These are phyloP conservation scores for Phenacoccus solenopsis DNA, from an alignment of 1,140 invertebrate species.

Conservation along the genomic window DNA sequence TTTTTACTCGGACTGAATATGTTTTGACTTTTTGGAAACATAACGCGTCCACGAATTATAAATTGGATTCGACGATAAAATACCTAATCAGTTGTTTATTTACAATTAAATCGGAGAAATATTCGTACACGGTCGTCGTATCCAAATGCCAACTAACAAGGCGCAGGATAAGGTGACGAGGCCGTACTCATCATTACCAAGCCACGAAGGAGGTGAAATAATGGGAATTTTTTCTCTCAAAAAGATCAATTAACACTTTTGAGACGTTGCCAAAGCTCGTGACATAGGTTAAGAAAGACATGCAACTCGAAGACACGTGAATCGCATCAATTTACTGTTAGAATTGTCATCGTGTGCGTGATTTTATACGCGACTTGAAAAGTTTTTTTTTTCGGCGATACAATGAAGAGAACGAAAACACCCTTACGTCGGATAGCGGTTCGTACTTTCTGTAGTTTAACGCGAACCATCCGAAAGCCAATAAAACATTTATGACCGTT, in stretches of 20 bases:
- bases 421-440: neutral
- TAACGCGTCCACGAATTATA: no score
- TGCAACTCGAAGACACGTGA: neutral
- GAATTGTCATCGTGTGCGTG: neutral
- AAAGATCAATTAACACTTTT: neutral
- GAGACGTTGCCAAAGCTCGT: neutral
- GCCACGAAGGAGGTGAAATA: no score
- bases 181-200: no score
- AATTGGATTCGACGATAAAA: no score
- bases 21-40: neutral
- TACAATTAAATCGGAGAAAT: no score
- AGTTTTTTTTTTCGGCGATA: no score
- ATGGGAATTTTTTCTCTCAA: neutral
- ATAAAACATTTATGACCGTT: neutral
- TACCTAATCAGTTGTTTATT: no score
- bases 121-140: no score
- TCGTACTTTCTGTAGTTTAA: neutral
- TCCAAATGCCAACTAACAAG: no score
- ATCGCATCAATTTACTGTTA: neutral
- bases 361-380: neutral
- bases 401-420: neutral
- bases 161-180: no score
- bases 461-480: neutral
- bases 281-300: neutral
- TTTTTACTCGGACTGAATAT: neutral